Base-by-base conservation (phyloP, 30 jellyfish, hydroid and myxozoan species). In the Morbakka virulenta region DNA sequence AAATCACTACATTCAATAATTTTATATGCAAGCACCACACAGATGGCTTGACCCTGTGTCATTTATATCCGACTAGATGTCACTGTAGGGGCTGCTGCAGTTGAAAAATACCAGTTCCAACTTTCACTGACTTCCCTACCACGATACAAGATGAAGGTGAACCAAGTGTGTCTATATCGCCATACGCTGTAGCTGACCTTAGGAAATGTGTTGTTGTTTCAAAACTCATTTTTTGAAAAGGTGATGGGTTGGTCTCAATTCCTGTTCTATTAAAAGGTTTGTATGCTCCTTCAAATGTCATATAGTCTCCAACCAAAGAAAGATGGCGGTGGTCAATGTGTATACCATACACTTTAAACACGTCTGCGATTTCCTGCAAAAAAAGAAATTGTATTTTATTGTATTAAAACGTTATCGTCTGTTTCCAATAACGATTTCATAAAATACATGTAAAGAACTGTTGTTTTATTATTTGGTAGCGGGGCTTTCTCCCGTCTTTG, bases 71-170 rank as follows among this genome's bases (percentile, higher is more conserved):
- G n/a, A 2, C 52, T 63, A 0, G 51, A 27, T 81, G 72, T 85
- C 93, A 81, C 1, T 27, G 61, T 12, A 81, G 76, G 0, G 93
- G 93, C 77, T 81, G 98, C 35, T 88, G 65, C 34, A 91, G 71
- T 30, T 91, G 96, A 48, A 93, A 79, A 28, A 85, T 76, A 20
- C 97, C 99, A 32, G 99, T 93, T 23, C 99, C 99, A 9, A 88
- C 66, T 51, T 83, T 82, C 11, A 86, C 88, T n/a, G 79, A 84
- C 3, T 95, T 94, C 23, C 99, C 99, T 25, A 87, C 97, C 32
- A 93, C 89, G 36, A 93, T 62, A 28, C 99, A 75, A 12, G 99
- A 87, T n/a, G 99, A 93, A 20, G 99, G 99, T 26, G 99, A 93
- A 27, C 91, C 97, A n/a, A 93, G 74, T 24, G 96, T 82, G 74